Evolutionary conservation across 2,888 invertebrate genomes (phyloP).

Genomic region (Balanococcus diminutus): DNA sequence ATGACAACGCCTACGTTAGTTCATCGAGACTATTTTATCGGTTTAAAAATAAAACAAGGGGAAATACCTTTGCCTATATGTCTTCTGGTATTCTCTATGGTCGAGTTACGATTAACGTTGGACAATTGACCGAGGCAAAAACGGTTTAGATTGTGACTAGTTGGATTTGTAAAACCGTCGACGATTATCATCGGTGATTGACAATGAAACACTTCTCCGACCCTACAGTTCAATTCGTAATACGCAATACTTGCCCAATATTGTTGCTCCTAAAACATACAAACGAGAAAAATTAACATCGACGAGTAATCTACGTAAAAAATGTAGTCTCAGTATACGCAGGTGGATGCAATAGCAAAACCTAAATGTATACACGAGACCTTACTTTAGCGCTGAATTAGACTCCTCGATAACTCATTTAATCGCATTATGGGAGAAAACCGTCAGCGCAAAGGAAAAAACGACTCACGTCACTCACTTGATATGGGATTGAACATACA

Average conservation of each 20-base stretch:
- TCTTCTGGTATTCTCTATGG: slow-evolving; percentile 96
- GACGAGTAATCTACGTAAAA: neutral
- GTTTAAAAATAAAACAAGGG: neutral
- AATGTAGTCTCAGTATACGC: neutral
- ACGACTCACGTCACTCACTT: slow-evolving; percentile 64
- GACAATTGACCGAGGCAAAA: slow-evolving; percentile 97
- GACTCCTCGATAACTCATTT: neutral
- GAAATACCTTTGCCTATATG: slow-evolving; percentile 90
- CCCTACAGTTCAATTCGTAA: slow-evolving; percentile 96
- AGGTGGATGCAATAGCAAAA: neutral
- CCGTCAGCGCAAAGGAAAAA: slow-evolving; percentile 18
- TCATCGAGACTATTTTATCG: too few relatives aligned
- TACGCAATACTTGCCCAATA: slow-evolving; percentile 99
- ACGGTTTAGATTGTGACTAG: slow-evolving; percentile 82
- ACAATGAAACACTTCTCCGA: slow-evolving; percentile 94
- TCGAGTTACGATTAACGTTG: slow-evolving; percentile 97
- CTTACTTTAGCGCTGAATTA: slow-evolving; percentile 34
- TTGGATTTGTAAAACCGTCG: slow-evolving; percentile 97
- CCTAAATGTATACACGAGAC: neutral
- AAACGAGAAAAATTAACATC: neutral
- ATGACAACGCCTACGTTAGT: too few relatives aligned
- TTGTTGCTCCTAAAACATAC: slow-evolving; percentile 74
- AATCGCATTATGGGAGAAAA: slow-evolving; percentile 42
- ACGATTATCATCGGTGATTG: slow-evolving; percentile 91
- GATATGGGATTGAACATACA: slow-evolving; percentile 82